Conservation (phyloP, 2,797 vertebrate species). For the Spinibarbus caldwelli region DNA sequence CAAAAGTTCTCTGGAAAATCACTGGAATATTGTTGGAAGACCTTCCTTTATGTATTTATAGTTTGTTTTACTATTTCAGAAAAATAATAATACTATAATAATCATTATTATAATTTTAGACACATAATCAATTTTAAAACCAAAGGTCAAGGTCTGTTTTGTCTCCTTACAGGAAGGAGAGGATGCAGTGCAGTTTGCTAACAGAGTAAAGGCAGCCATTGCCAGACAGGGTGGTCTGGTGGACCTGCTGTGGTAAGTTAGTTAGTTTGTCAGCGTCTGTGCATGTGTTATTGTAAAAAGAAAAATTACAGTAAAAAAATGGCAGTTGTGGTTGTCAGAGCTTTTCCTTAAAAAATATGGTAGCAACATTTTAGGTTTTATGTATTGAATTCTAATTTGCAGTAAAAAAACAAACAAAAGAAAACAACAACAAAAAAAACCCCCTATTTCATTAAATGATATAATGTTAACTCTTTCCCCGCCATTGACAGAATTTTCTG, state of each 20-base stretch:
- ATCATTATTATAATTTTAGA: background rate
- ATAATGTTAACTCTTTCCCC: background rate
- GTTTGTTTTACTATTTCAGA: background rate
- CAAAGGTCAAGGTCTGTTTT: background rate
- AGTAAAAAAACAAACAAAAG: too few species aligned
- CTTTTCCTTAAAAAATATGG: too few species aligned
- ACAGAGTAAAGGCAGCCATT: constrained; percentile 88
- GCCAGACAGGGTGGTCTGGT: constrained; percentile 87
- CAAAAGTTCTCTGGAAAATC: constrained; percentile 5
- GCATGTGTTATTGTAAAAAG: background rate
- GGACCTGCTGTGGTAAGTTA: constrained; percentile 89
- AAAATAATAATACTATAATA: background rate
- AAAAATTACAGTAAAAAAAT: background rate
- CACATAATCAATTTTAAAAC: background rate
- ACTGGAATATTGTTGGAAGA: background rate
- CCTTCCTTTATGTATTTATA: background rate
- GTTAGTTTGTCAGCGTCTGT: constrained; percentile 62
- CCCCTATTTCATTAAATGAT: too few species aligned
- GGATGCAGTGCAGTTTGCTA: constrained; percentile 88
- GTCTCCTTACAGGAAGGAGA: constrained; percentile 76
- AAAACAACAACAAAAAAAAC: too few species aligned
- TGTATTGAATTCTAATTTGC: too few species aligned
- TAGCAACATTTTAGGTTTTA: too few species aligned
- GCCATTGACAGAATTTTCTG: background rate
- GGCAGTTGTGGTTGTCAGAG: too few species aligned